Percentiles rank a stretch among this genome's conserved stretches.
Evolutionary conservation across 2,888 invertebrate genomes (phyloP).

Genomic region (Polydrusus pterygomalis): DNA sequence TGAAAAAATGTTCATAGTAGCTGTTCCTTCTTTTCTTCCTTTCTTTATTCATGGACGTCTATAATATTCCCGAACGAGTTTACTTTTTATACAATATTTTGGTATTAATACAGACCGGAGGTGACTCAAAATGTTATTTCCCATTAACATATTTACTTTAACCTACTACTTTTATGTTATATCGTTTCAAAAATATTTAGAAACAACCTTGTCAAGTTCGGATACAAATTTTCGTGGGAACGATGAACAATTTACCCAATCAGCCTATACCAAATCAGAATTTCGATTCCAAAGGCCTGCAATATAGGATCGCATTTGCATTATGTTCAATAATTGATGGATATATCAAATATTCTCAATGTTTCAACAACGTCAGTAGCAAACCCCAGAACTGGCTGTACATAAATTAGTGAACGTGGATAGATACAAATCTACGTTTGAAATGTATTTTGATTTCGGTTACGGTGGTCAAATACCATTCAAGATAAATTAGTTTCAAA

Average conservation of each 20-base stretch:
- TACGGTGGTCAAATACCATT: neutral
- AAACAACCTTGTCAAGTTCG: constrained; percentile 29
- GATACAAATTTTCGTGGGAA: constrained; percentile 38
- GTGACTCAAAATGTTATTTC: too few species aligned
- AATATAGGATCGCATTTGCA: constrained; percentile 56
- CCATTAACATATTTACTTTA: too few species aligned
- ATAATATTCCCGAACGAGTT: too few species aligned
- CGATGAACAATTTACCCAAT: constrained; percentile 64
- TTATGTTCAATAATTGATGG: constrained; percentile 58
- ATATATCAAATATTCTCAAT: constrained; percentile 57
- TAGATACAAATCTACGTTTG: constrained; percentile 39
- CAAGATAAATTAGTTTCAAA: constrained; percentile 6
- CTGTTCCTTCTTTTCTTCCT: too few species aligned
- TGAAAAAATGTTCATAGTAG: too few species aligned
- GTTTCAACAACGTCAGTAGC: constrained; percentile 52
- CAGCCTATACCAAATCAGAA: constrained; percentile 59
- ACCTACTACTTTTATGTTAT: too few species aligned
- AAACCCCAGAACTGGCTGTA: constrained; percentile 37
- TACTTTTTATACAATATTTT: too few species aligned
- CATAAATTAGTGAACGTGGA: constrained; percentile 51
- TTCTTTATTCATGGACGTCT: too few species aligned
- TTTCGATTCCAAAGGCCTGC: constrained; percentile 54
- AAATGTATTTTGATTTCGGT: constrained; percentile 43
- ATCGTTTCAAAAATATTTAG: neutral
- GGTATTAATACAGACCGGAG: too few species aligned